These are phyloP conservation scores for Brachionus plicatilis DNA, from an alignment of 1,140 invertebrate genomes.

Conservation along the genomic window DNA sequence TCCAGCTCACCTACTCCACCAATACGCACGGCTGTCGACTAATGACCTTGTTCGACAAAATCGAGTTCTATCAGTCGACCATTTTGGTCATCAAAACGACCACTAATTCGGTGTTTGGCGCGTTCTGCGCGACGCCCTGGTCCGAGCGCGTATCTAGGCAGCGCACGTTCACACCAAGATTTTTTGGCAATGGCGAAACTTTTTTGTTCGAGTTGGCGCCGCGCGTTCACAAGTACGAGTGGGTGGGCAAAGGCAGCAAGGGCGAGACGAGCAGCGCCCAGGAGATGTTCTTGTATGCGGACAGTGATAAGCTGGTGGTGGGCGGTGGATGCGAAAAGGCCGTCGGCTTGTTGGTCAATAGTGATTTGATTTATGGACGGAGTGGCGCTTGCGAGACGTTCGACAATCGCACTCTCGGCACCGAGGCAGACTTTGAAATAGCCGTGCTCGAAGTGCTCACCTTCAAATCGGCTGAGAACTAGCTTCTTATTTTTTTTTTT, in stretches of 20 bases:
- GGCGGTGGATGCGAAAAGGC: conserved; percentile 19
- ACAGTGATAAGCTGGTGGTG: neutral
- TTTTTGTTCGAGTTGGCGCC: conserved; percentile 34
- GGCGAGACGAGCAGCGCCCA: neutral
- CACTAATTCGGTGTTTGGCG: conserved; percentile 24
- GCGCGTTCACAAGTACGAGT: neutral
- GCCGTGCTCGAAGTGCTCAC: conserved; percentile 29
- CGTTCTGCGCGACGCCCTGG: conserved; percentile 16
- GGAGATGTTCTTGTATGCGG: conserved; percentile 34
- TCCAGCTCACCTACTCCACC: conserved; percentile 29
- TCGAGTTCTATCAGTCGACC: conserved; percentile 32
- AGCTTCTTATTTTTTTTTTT: neutral
- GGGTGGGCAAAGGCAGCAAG: neutral
- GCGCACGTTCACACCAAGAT: neutral
- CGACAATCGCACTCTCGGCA: neutral
- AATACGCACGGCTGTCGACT: conserved; percentile 30
- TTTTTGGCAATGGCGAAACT: conserved; percentile 34
- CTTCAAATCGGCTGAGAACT: neutral
- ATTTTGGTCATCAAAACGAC: neutral
- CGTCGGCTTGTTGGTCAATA: conserved; percentile 19
- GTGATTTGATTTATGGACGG: conserved; percentile 36
- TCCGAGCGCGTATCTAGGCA: neutral
- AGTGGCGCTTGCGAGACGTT: conserved; percentile 11
- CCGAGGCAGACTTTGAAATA: conserved; percentile 34
- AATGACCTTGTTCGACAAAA: conserved; percentile 22